Conservation (phyloP, 2,797 vertebrate species). For the Triplophysa bombifrons region DNA sequence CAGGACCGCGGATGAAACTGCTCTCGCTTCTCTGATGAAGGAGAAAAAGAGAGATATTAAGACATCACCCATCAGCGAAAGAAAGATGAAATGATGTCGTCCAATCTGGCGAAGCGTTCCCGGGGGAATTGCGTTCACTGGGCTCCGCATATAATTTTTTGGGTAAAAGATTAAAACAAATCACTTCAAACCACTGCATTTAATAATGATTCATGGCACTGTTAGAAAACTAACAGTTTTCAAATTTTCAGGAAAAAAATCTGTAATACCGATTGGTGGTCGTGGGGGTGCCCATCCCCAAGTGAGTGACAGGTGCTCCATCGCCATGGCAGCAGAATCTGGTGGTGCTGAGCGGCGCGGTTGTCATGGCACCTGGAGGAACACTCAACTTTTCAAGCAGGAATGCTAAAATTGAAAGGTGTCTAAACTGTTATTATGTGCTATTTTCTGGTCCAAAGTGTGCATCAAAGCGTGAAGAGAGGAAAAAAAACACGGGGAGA, state of each 20-base stretch:
- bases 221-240: slow-evolving; percentile 4
- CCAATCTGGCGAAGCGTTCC: slow-evolving; percentile 25
- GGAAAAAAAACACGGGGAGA: slow-evolving; percentile 9
- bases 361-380: slow-evolving; percentile 64
- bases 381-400: slow-evolving; percentile 63
- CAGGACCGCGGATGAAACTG: slow-evolving; percentile 85
- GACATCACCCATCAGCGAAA: slow-evolving; percentile 22
- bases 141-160: slow-evolving; percentile 25
- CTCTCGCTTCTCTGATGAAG: slow-evolving; percentile 46
- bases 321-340: slow-evolving; percentile 53
- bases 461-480: slow-evolving; percentile 58
- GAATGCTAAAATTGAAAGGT: slow-evolving; percentile 65
- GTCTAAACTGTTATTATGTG: slow-evolving; percentile 71
- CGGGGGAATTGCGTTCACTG: neutral
- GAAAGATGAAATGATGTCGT: slow-evolving; percentile 1
- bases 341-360: slow-evolving; percentile 39
- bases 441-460: slow-evolving; percentile 64
- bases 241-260: slow-evolving; percentile 5
- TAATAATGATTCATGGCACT: slow-evolving; percentile 2
- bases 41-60: slow-evolving; percentile 48
- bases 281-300: slow-evolving; percentile 38
- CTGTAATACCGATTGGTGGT: slow-evolving; percentile 33
- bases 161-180: slow-evolving; percentile 23
- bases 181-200: slow-evolving; percentile 14
- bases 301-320: slow-evolving; percentile 57